phyloP scores from a whole-genome alignment of 1,140 invertebrate genomes.

The Augochlora pura region DNA sequence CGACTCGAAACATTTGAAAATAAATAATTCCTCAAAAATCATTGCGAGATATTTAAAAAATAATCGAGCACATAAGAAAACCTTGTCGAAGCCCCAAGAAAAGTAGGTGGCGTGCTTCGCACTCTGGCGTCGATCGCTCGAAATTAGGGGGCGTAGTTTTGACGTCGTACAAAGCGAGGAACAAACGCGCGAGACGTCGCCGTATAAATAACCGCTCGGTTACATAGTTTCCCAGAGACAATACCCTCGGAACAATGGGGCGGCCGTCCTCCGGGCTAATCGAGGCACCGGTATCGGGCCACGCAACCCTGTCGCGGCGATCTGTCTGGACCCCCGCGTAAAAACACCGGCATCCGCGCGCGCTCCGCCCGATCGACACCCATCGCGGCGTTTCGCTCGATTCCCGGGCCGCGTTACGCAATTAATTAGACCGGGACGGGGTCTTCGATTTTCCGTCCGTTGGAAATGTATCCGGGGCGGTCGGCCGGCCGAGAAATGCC shows the following conservation, averaged over 20 bases:
- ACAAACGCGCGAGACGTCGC: neutral
- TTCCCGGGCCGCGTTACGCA: constrained; percentile 58
- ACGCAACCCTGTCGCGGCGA: neutral
- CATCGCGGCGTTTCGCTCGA: too few relatives aligned
- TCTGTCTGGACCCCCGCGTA: constrained; percentile 16
- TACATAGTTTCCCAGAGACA: neutral
- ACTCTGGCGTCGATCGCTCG: too few relatives aligned
- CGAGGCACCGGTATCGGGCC: neutral
- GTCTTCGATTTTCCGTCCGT: constrained; percentile 55
- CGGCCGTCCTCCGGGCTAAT: constrained; percentile 16
- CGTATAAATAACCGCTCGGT: constrained; percentile 17
- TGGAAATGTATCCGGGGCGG: neutral
- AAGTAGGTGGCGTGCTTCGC: too few relatives aligned
- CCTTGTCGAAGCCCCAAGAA: too few relatives aligned
- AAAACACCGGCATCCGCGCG: constrained; percentile 12
- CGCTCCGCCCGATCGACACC: constrained; percentile 19
- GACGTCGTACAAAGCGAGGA: neutral
- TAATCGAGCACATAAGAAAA: too few relatives aligned
- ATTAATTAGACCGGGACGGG: constrained; percentile 59
- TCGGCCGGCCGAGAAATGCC: constrained; percentile 60
- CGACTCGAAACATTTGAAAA: too few relatives aligned
- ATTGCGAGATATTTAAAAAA: too few relatives aligned
- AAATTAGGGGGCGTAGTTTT: neutral
- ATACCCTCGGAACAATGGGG: neutral
- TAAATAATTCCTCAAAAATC: too few relatives aligned